These are phyloP conservation scores for Polyommatus icarus DNA, from an alignment of 2,888 invertebrate species.

Conservation along the genomic window DNA sequence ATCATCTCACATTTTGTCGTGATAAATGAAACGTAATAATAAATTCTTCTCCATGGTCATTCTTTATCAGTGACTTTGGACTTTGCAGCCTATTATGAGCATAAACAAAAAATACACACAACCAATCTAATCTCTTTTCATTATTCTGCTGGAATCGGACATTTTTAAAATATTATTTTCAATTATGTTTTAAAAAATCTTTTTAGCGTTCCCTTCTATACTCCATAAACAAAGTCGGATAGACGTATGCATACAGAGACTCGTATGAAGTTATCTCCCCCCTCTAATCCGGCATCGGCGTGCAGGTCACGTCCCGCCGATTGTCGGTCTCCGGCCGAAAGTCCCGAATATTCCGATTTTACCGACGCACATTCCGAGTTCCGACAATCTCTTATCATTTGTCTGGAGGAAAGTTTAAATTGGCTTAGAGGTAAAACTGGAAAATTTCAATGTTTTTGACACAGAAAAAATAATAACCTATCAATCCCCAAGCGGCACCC, in stretches of 20 bases:
- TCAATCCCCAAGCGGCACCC: too few species aligned
- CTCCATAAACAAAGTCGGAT: background rate
- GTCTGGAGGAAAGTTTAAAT: slow-evolving; percentile 24
- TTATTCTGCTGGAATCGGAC: too few species aligned
- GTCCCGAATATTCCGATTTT: slow-evolving; percentile 53
- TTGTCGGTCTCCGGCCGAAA: slow-evolving; percentile 60
- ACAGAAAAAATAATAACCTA: too few species aligned
- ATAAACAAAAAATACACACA: too few species aligned
- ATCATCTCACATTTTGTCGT: too few species aligned
- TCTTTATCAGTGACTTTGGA: too few species aligned
- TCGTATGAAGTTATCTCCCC: background rate
- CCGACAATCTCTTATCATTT: slow-evolving; percentile 56
- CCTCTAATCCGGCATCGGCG: slow-evolving; percentile 36
- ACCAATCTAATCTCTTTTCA: too few species aligned
- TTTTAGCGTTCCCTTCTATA: background rate
- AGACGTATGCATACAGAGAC: background rate
- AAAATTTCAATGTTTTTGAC: background rate
- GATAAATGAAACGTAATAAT: too few species aligned
- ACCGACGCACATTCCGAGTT: slow-evolving; percentile 50
- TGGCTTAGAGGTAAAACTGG: background rate
- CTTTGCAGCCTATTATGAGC: too few species aligned
- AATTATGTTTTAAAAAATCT: too few species aligned
- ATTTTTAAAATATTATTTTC: too few species aligned
- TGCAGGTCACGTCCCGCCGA: slow-evolving; percentile 61
- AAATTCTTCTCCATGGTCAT: too few species aligned